These are phyloP conservation scores for Scolopax bukidnonensis DNA, from an alignment of 2,797 vertebrate genomes.

Conservation along the genomic window DNA sequence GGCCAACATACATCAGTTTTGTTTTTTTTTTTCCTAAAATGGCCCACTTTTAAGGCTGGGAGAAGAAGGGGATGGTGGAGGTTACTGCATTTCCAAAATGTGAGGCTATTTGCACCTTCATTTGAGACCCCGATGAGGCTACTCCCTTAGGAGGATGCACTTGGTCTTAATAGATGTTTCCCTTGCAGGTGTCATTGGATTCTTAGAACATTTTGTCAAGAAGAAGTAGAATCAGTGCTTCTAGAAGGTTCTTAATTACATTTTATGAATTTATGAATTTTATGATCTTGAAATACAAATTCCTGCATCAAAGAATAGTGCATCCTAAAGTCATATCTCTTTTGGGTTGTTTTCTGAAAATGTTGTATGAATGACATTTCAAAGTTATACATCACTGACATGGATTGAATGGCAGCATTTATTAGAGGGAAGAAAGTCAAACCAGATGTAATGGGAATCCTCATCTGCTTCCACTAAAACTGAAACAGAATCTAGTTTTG, in stretches of 20 bases:
- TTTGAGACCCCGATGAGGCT: neutral
- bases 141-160: neutral
- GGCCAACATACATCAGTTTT: neutral
- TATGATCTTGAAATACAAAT: neutral
- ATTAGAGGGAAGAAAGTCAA: conserved; percentile 42
- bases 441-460: conserved; percentile 52
- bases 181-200: neutral
- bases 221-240: neutral
- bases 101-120: neutral
- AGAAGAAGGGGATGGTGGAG: neutral
- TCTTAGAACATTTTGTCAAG: neutral
- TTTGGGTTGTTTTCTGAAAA: neutral
- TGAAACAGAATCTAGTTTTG: conserved; percentile 37
- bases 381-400: neutral
- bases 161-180: neutral
- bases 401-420: conserved; percentile 41
- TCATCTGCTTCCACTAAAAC: conserved; percentile 61
- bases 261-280: neutral
- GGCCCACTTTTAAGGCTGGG: neutral
- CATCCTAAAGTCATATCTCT: neutral
- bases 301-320: neutral
- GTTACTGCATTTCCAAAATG: neutral
- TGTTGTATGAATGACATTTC: neutral
- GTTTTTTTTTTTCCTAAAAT: neutral
- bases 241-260: neutral